Base-by-base conservation (phyloP, 2,113 vertebrate genomes). In the Centrocercus urophasianus region DNA sequence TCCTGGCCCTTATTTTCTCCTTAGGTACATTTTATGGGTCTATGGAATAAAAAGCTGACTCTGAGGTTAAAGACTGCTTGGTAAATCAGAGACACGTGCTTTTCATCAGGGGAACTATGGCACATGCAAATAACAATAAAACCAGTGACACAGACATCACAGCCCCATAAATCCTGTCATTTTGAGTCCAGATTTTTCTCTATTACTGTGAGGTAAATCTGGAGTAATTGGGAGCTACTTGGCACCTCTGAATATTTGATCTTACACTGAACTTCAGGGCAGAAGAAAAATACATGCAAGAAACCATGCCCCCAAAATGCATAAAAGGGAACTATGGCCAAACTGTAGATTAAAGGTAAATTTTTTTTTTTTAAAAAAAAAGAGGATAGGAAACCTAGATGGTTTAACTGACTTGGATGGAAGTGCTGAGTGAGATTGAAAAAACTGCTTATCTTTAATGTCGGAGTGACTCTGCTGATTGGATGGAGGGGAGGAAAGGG, bases 101-200 rank as follows among this genome's bases (percentile, higher is more conserved):
- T 92, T 91, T 63, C 75, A 48, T 64, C 0, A 0, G 38, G 54
- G 60, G 72, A 40, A 6, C 56, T 32, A 19, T 0, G n/a, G 45
- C 18, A 84, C 32, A 36, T 77, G 50, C 45, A 88, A 94, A 78
- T 82, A 94, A 52, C 48, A 94, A 45, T 61, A 90, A 88, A 87
- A 86, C 52, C 43, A 21, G 89, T 48, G 59, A 21, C 59, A 47
- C 13, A 64, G 38, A 27, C 42, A 64, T 40, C 21, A 38, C 61
- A 40, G 30, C 24, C 48, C 17, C 21, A 5, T 56, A 50, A 79
- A 65, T 20, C 34, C 22, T 24, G 12, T 20, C 61, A 64, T 72
- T 91, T 61, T 36, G 18, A 76, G 47, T 30, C 22, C 20, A 67
- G 75, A n/a, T 60, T 91, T 88, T 80, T 64, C 50, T 83, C 60